Conservation (phyloP, 2,797 vertebrate species). For the Notoglanidium macrostoma region DNA sequence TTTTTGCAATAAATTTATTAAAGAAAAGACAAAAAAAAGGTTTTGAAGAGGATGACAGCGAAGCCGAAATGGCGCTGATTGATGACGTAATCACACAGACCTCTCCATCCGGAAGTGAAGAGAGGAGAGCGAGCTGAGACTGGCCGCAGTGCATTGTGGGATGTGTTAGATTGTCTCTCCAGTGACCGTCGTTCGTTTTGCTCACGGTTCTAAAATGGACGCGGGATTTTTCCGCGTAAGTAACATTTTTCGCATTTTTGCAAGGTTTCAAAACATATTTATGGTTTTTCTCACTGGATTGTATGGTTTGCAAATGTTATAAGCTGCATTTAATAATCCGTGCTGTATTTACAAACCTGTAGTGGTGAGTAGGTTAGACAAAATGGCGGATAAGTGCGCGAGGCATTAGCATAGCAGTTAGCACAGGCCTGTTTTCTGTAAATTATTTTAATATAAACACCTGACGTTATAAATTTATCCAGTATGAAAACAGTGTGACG, state of each 20-base stretch:
- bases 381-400: conserved; percentile 70
- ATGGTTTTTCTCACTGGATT: background rate
- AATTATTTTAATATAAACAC: background rate
- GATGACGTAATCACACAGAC: conserved; percentile 1
- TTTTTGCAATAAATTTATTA: background rate
- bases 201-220: conserved; percentile 77
- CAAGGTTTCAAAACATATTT: background rate
- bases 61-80: background rate
- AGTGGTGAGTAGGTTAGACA: conserved; percentile 34
- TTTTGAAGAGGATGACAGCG: background rate
- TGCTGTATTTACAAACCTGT: background rate
- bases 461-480: background rate
- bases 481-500: background rate
- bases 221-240: conserved; percentile 89
- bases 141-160: conserved; percentile 55
- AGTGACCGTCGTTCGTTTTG: conserved; percentile 54
- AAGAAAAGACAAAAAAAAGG: background rate
- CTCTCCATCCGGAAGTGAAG: background rate
- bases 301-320: too few species aligned
- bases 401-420: background rate
- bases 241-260: conserved; percentile 9
- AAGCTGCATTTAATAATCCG: background rate
- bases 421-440: background rate
- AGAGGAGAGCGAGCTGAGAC: conserved; percentile 34
- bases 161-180: conserved; percentile 64